Base-by-base conservation (phyloP, 2,797 vertebrate species). In the Emydoidea blandingii region DNA sequence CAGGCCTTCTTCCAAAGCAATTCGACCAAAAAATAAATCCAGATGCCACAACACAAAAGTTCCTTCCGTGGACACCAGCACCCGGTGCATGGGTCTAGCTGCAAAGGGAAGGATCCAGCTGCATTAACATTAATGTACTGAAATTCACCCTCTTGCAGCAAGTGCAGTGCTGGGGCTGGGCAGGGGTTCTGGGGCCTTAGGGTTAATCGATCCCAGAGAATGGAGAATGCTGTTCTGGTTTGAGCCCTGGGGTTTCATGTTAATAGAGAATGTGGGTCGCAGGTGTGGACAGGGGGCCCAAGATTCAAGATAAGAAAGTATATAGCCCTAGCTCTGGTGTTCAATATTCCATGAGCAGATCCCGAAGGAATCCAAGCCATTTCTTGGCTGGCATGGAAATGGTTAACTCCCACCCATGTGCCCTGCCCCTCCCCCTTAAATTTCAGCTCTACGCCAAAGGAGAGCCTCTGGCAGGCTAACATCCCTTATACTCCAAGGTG, bases 391-490 rank as follows among this genome's bases (percentile, higher is more conserved):
- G 44, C 23, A 5, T 49, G 25, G n/a, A 29, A 56, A 27, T 54
- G 31, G 31, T 56, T 85, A 76, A 1, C 37, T 23, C 59, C 59
- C 59, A 62, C 12, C 6, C 59, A 34, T 2, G 7, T 57, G 25
- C 56, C 62, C 34, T n/a, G 34, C 62, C 52, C 0, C 25, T 31
- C 52, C 31, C 16, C 12, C 37, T 54, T 15, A 1, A 34, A 49
- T 11, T 41, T 57, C 29, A 52, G 87, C 29, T 4, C 0, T 0
- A 3, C 25, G 31, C 62, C 72, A 65, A 85, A 6, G 6, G 49
- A 88, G 7, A 34, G 16, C 16, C 56, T 83, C 23, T 59, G 15
- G 41, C 54, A 65, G 34, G 37, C 19, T 41, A 72, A 25, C 21
- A 19, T 18, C 4, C 83, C 12, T 19, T 5, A 12, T 5, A 8